phyloP scores from a whole-genome alignment of 2,888 invertebrate genomes.

The Mythimna impura region DNA sequence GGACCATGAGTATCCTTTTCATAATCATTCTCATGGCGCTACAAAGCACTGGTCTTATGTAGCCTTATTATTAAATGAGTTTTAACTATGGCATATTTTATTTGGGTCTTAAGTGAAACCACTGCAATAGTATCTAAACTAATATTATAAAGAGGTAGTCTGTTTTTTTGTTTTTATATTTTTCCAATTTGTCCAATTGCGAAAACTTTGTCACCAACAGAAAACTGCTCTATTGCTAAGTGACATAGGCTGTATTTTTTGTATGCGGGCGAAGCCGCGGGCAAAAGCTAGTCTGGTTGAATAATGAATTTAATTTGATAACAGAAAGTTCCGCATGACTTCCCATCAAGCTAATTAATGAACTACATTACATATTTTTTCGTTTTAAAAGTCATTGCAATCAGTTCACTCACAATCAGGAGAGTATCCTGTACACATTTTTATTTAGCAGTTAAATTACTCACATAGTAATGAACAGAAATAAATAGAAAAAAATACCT shows the following conservation, averaged over 20 bases:
- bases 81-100: neutral
- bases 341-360: conserved; percentile 18
- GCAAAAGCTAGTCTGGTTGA: neutral
- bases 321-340: conserved; percentile 25
- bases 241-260: no score
- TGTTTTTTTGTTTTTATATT: no score
- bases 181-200: no score
- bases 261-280: no score
- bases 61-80: neutral
- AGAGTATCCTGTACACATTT: conserved; percentile 3
- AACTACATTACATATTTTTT: neutral
- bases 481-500: neutral
- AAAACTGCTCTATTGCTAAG: no score
- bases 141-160: no score
- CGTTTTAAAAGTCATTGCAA: conserved; percentile 15
- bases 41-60: neutral
- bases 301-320: conserved; percentile 48
- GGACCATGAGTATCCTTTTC: no score
- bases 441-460: neutral
- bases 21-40: no score
- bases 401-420: conserved; percentile 1
- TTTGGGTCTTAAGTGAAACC: conserved; percentile 14
- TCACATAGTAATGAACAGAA: neutral
- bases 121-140: conserved; percentile 14
- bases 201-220: no score